Evolutionary conservation across 2,888 invertebrate species (phyloP).

Genomic region (Phoenoteleia sp.): DNA sequence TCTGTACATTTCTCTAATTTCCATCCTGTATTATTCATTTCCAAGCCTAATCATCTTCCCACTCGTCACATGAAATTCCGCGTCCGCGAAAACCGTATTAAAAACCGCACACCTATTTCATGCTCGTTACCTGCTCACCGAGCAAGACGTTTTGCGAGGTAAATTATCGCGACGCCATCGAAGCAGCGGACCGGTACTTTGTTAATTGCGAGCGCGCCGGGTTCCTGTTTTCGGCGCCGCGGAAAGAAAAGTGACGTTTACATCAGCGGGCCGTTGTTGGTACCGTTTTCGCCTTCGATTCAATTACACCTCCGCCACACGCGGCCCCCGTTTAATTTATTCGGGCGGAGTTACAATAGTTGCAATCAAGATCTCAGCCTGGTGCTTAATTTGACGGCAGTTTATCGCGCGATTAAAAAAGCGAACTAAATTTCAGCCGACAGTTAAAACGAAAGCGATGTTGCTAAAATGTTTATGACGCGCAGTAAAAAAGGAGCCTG

Average conservation of each 20-base stretch:
- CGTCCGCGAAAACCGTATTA: not conserved
- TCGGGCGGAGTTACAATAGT: too few species aligned
- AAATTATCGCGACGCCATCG: constrained; percentile 62
- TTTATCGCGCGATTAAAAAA: constrained; percentile 39
- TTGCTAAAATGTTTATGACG: constrained; percentile 49
- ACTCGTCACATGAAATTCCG: not conserved
- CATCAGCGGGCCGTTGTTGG: not conserved
- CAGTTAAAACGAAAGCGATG: constrained; percentile 35
- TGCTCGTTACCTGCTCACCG: constrained; percentile 60
- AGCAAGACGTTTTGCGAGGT: constrained; percentile 49
- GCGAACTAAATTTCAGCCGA: not conserved
- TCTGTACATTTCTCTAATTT: too few species aligned
- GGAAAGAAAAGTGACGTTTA: not conserved
- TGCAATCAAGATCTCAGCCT: constrained; percentile 31
- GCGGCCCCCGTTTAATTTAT: not conserved
- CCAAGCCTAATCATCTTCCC: too few species aligned
- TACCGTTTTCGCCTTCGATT: not conserved
- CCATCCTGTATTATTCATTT: too few species aligned
- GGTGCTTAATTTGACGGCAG: constrained; percentile 27
- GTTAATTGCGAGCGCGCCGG: constrained; percentile 19
- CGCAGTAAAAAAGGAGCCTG: constrained; percentile 28
- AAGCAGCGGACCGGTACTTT: constrained; percentile 24
- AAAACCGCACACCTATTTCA: constrained; percentile 31
- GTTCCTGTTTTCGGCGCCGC: not conserved
- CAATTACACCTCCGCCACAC: not conserved